Conservation (phyloP, 2,888 invertebrate genomes). For the Neoaliturus tenellus region DNA sequence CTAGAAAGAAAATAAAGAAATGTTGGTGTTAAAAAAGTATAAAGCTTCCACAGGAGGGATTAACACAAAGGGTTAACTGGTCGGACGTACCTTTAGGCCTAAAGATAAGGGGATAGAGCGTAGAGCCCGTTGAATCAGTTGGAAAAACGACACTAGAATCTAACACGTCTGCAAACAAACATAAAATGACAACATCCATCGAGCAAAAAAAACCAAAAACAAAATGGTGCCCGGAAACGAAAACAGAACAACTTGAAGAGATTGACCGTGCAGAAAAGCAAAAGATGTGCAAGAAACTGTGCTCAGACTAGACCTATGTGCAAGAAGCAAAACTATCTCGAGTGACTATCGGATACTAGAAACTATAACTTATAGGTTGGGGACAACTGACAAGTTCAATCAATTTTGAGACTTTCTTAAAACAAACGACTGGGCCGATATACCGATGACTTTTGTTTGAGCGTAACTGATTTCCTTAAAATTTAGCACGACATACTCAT, state of each 20-base stretch:
- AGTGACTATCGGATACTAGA: neutral
- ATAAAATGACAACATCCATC: constrained; percentile 65
- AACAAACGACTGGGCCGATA: too few relatives aligned
- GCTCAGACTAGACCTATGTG: constrained; percentile 31
- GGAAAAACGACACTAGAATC: constrained; percentile 85
- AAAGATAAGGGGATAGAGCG: constrained; percentile 82
- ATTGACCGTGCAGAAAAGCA: constrained; percentile 51
- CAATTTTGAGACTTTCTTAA: too few relatives aligned
- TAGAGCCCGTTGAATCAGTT: constrained; percentile 84
- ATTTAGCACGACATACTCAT: too few relatives aligned
- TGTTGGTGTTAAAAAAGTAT: neutral
- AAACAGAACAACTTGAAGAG: constrained; percentile 54
- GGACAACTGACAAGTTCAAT: too few relatives aligned
- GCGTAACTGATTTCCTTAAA: too few relatives aligned
- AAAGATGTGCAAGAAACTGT: constrained; percentile 58
- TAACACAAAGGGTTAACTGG: constrained; percentile 24
- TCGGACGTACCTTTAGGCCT: constrained; percentile 81
- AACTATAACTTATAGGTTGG: too few relatives aligned
- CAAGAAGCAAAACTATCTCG: constrained; percentile 33
- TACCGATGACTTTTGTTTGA: too few relatives aligned
- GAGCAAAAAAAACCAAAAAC: constrained; percentile 60
- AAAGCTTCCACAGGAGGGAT: neutral
- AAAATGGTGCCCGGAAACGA: constrained; percentile 63
- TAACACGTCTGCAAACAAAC: constrained; percentile 81
- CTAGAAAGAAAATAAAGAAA: neutral